Percentiles rank a stretch among this genome's conserved stretches.
Conservation (phyloP, 2,888 invertebrate genomes). For the Chaetogeoica ovagalla region DNA sequence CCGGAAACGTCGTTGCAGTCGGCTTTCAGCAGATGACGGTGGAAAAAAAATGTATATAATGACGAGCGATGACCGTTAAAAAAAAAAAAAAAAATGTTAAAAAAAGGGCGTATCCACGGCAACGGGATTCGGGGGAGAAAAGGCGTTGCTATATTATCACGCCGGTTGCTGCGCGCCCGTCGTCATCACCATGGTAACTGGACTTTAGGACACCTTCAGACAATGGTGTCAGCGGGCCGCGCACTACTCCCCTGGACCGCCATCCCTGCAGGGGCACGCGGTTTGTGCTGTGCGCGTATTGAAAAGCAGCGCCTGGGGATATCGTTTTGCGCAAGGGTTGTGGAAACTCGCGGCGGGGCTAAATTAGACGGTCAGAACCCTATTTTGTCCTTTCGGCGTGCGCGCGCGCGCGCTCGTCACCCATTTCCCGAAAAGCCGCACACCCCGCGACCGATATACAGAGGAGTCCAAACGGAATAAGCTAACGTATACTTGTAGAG, state of each 20-base stretch:
- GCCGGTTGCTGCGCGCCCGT: constrained; percentile 19
- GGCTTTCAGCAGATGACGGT: no score
- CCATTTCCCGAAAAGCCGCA: no score
- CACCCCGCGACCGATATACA: no score
- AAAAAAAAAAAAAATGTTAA: background rate
- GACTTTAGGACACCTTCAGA: constrained; percentile 47
- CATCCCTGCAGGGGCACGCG: background rate
- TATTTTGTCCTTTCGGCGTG: constrained; percentile 7
- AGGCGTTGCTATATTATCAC: constrained; percentile 50
- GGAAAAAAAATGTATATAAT: background rate
- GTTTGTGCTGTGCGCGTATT: background rate
- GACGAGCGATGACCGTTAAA: constrained; percentile 40
- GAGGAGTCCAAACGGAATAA: no score
- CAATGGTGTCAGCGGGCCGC: constrained; percentile 40
- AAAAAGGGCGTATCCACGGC: constrained; percentile 51
- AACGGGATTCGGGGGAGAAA: constrained; percentile 26
- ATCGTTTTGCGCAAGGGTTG: background rate
- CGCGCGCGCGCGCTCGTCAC: no score
- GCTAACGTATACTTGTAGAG: no score
- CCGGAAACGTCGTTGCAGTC: no score
- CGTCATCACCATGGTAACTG: constrained; percentile 39
- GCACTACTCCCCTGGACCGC: constrained; percentile 5
- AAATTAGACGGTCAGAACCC: constrained; percentile 37
- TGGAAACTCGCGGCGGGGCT: constrained; percentile 10
- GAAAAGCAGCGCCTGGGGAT: constrained; percentile 45